These are phyloP conservation scores for Anneissia japonica DNA, from an alignment of 35 echinoderm and acorn worm species.

Conservation along the genomic window DNA sequence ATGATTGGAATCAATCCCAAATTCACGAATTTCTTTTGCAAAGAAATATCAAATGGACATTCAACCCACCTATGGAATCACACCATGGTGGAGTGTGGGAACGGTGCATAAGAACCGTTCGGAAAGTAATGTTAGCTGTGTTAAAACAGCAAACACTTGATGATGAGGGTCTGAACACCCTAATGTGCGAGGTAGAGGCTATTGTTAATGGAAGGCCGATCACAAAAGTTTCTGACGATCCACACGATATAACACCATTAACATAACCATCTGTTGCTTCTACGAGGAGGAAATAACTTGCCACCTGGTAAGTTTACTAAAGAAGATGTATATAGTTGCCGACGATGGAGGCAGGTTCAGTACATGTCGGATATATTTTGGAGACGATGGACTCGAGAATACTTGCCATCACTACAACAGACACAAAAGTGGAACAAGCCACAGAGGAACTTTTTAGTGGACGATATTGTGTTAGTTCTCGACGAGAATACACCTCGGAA, in stretches of 20 bases:
- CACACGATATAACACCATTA: not conserved
- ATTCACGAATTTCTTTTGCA: constrained; percentile 17
- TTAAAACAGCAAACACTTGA: constrained; percentile 12
- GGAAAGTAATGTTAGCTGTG: constrained; percentile 23
- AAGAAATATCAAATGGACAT: constrained; percentile 2
- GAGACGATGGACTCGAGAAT: constrained; percentile 11
- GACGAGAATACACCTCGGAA: not conserved
- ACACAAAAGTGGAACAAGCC: constrained; percentile 10
- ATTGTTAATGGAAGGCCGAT: constrained; percentile 28
- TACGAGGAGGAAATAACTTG: not conserved
- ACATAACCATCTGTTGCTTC: constrained; percentile 19
- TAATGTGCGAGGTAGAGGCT: constrained; percentile 25
- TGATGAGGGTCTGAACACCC: constrained; percentile 27
- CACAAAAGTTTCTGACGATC: constrained; percentile 22
- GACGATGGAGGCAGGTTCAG: constrained; percentile 26
- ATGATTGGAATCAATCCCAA: constrained; percentile 19
- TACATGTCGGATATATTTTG: constrained; percentile 16
- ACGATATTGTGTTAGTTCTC: not conserved
- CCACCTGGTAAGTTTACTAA: not conserved
- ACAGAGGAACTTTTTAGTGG: constrained; percentile 9
- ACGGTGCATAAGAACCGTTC: constrained; percentile 24
- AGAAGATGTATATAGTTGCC: not conserved
- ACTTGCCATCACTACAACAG: not conserved
- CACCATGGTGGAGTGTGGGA: constrained; percentile 50
- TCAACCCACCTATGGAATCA: constrained; percentile 46